These are phyloP conservation scores for Apodemus sylvaticus DNA, from an alignment of 2,113 vertebrate species.

Conservation along the genomic window DNA sequence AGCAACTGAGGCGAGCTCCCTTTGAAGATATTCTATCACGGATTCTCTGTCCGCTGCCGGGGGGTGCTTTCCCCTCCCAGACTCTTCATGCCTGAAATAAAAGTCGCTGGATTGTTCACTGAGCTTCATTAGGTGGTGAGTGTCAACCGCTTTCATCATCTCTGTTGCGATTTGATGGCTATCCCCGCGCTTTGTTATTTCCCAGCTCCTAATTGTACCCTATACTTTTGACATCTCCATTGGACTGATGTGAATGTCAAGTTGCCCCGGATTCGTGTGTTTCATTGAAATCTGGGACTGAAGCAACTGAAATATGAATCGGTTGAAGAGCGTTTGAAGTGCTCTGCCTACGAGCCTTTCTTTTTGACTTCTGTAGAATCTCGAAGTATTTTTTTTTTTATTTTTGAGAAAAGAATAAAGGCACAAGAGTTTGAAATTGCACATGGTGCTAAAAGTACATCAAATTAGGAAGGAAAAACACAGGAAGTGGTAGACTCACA, in stretches of 20 bases:
- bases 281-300: constrained; percentile 66
- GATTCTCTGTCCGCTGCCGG: background rate
- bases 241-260: constrained; percentile 72
- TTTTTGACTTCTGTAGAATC: constrained; percentile 67
- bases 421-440: constrained; percentile 67
- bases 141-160: constrained; percentile 63
- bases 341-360: constrained; percentile 64
- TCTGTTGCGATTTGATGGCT: constrained; percentile 57
- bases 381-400: constrained; percentile 60
- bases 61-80: background rate
- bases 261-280: constrained; percentile 71
- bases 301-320: constrained; percentile 48
- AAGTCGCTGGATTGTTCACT: constrained; percentile 66
- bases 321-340: constrained; percentile 69
- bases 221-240: constrained; percentile 76
- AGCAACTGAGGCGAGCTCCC: background rate
- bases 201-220: constrained; percentile 69
- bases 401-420: constrained; percentile 77
- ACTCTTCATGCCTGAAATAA: constrained; percentile 55
- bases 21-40: constrained; percentile 1
- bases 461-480: constrained; percentile 51
- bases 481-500: background rate
- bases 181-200: constrained; percentile 69
- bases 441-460: constrained; percentile 61
- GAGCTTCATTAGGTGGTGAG: constrained; percentile 51